Percentiles rank a stretch among this genome's conserved stretches.
These are phyloP conservation scores for Aporrectodea caliginosa DNA, from an alignment of 1,140 invertebrate genomes.

Conservation along the genomic window DNA sequence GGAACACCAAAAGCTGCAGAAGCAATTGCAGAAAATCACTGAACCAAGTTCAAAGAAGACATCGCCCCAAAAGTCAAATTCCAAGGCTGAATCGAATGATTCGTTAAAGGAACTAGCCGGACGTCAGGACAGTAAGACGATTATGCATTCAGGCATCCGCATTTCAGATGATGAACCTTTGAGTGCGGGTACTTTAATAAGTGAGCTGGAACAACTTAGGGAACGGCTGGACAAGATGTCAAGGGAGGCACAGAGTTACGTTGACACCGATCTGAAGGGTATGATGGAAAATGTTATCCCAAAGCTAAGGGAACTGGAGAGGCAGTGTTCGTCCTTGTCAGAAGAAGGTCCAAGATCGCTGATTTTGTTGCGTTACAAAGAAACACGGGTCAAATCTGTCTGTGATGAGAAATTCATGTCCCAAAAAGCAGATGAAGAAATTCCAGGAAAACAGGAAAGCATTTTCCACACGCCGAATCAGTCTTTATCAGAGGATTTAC, in stretches of 20 bases:
- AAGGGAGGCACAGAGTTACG: not conserved
- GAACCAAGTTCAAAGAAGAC: not conserved
- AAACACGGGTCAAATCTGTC: no score
- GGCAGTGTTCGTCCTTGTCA: not conserved
- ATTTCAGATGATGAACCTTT: not conserved
- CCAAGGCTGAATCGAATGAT: no score
- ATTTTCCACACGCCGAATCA: no score
- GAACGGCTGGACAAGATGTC: not conserved
- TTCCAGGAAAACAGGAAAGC: no score
- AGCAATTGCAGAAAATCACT: not conserved
- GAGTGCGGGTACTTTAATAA: no score
- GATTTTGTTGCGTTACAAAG: no score
- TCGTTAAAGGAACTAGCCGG: no score
- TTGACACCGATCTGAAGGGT: not conserved
- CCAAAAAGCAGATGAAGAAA: no score
- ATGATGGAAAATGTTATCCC: not conserved
- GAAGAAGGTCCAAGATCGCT: not conserved
- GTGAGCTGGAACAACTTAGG: not conserved
- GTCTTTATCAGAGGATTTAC: no score
- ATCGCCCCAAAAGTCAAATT: no score
- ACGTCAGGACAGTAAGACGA: no score
- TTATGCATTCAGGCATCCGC: not conserved
- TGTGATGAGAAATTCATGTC: no score
- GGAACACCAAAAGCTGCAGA: not conserved
- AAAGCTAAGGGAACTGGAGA: not conserved